These are phyloP conservation scores for Drosophila kepulauana DNA, from an alignment of 1,140 invertebrate species.

Conservation along the genomic window DNA sequence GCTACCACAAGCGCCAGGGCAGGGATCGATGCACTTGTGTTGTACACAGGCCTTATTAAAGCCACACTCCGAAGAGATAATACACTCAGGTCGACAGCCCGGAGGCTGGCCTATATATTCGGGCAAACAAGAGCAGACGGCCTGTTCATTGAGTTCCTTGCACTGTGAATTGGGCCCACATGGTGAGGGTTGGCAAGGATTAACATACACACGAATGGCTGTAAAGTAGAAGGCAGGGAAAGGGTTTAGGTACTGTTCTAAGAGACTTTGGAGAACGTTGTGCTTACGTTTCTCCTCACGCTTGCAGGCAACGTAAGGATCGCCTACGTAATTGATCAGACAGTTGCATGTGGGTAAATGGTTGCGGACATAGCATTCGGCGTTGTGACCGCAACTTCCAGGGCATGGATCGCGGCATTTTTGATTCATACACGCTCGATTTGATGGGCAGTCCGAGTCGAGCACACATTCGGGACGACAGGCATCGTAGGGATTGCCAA, in stretches of 20 bases:
- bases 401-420: slow-evolving; percentile 88
- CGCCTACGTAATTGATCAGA: slow-evolving; percentile 88
- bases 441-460: slow-evolving; percentile 87
- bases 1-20: slow-evolving; percentile 88
- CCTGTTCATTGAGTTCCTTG: slow-evolving; percentile 87
- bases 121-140: slow-evolving; percentile 89
- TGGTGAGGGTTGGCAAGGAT: slow-evolving; percentile 88
- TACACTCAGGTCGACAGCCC: slow-evolving; percentile 89
- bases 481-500: slow-evolving; percentile 86
- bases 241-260: background rate
- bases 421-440: slow-evolving; percentile 86
- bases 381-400: slow-evolving; percentile 88
- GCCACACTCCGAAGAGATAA: slow-evolving; percentile 88
- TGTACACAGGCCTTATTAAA: slow-evolving; percentile 89
- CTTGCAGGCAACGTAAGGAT: slow-evolving; percentile 88
- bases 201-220: slow-evolving; percentile 82
- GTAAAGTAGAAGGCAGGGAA: slow-evolving; percentile 25
- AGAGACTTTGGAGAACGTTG: background rate
- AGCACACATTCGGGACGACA: slow-evolving; percentile 88
- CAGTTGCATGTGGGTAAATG: slow-evolving; percentile 91
- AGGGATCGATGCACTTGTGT: slow-evolving; percentile 91
- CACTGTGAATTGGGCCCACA: slow-evolving; percentile 91
- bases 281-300: slow-evolving; percentile 74
- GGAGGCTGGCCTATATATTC: slow-evolving; percentile 92
- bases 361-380: slow-evolving; percentile 90